These are phyloP conservation scores for Drosophila kurseongensis DNA, from an alignment of 1,140 invertebrate species.

Conservation along the genomic window DNA sequence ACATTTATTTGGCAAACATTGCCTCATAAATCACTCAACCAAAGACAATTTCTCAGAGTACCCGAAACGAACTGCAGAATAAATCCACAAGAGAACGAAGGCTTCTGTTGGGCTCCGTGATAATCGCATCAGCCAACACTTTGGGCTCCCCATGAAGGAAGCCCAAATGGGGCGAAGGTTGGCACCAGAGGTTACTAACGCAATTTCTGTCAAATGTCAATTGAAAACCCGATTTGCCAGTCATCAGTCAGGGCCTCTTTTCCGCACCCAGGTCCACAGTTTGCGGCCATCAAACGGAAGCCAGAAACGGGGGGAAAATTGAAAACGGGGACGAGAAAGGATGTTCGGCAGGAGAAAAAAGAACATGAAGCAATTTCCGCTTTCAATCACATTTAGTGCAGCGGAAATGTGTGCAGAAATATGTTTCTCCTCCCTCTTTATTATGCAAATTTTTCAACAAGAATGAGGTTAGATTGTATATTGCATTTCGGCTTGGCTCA, in stretches of 20 bases:
- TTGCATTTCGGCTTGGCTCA: conserved; percentile 37
- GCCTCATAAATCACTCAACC: not conserved
- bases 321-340: conserved; percentile 6
- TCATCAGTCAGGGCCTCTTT: conserved; percentile 50
- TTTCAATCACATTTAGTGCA: conserved; percentile 72
- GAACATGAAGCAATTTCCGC: conserved; percentile 72
- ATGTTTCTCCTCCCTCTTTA: conserved; percentile 15
- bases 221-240: conserved; percentile 75
- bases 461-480: conserved; percentile 20
- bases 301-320: conserved; percentile 30
- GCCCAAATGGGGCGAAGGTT: not conserved
- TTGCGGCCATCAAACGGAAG: conserved; percentile 71
- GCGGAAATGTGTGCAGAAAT: conserved; percentile 68
- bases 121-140: conserved; percentile 69
- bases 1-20: not conserved
- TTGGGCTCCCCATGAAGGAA: conserved; percentile 14
- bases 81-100: not conserved
- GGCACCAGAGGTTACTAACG: conserved; percentile 42
- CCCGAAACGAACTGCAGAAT: not conserved
- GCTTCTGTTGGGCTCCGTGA: conserved; percentile 22
- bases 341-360: conserved; percentile 16
- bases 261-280: conserved; percentile 25
- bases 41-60: conserved; percentile 12
- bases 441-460: conserved; percentile 10
- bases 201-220: conserved; percentile 78